A percentile compares a stretch with the other conserved stretches of the same genome.
Conservation (phyloP, 1,140 invertebrate genomes). For the Aphelinus atriplicis region DNA sequence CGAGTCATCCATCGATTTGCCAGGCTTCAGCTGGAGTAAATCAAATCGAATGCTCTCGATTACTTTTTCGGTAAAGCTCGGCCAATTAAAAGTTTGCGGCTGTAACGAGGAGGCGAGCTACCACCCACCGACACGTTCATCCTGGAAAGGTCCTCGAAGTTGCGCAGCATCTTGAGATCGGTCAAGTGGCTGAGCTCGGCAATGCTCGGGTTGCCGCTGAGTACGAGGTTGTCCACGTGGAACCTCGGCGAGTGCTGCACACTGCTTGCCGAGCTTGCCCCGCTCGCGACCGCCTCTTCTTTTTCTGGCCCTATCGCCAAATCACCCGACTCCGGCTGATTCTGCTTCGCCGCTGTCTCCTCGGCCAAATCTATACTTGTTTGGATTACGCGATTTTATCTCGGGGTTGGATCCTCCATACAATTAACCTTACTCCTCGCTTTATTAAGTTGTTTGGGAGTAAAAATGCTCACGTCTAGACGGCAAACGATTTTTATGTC, state of each 20-base stretch:
- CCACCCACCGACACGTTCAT: not conserved
- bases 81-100: not conserved
- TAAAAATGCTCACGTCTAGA: too few relatives aligned
- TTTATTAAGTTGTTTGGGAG: too few relatives aligned
- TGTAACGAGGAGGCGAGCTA: too few relatives aligned
- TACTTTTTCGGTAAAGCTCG: not conserved
- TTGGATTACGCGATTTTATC: too few relatives aligned
- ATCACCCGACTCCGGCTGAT: conserved; percentile 3
- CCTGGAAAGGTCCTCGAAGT: conserved; percentile 1
- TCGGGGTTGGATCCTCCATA: too few relatives aligned
- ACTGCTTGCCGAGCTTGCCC: too few relatives aligned
- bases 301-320: not conserved
- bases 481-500: too few relatives aligned
- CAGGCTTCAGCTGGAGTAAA: not conserved
- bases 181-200: conserved; percentile 18
- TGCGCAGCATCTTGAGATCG: conserved; percentile 27
- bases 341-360: not conserved
- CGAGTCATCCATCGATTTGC: not conserved
- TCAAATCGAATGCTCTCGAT: not conserved
- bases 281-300: not conserved
- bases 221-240: too few relatives aligned
- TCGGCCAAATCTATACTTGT: not conserved
- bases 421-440: too few relatives aligned
- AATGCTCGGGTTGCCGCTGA: conserved; percentile 18
- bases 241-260: too few relatives aligned